Base-by-base conservation (phyloP, 2,797 vertebrate species). In the Clarias pachynema region DNA sequence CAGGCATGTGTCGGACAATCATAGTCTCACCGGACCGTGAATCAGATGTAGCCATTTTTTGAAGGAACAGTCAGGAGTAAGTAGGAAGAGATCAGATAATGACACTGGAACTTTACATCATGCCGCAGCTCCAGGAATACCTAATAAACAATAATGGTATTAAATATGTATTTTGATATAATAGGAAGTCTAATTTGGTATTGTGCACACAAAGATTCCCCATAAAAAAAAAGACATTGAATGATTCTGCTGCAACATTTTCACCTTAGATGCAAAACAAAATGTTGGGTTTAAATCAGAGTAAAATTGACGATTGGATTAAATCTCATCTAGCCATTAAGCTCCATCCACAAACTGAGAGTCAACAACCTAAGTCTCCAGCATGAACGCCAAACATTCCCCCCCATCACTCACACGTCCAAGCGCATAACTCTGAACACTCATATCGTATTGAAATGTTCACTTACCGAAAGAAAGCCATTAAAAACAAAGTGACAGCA, bases 1-100 rank as follows among this genome's bases (percentile, higher is more conserved):
- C 96, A 1, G 97, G 97, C 88, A 97, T 97, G 91, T 97, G 97
- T 92, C 96, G 97, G 44, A 97, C 96, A 86, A 98, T 95, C 92
- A 99, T 91, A 0, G 97, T 98, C 92, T 98, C 96, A 82, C 97
- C 96, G 44, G 96, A 94, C 89, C 97, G 95, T 89, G 96, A 96
- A 84, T 96, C 96, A 44, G 97, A 92, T 92, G 96, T 96, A 91
- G 97, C 97, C 98, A 99, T 99, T 92, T 89, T 94, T 63, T 22
- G 68, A 81, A 74, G 60, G 84, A 77, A 82, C 37, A 75, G 69
- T 14, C 73, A 40, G 31, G 31, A n/a, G 31, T 78, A 37, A 60
- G 57, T 60, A 37, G 31, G 2, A 7, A 63, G 24, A 26, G 77
- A 57, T 60, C 70, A 80, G 91, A 92, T 90, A 60, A 69, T 89